A percentile compares a stretch with the other conserved stretches of the same genome.
phyloP scores from a whole-genome alignment of 92 coral and sea anemone species.

The Palythoa caribaeorum region DNA sequence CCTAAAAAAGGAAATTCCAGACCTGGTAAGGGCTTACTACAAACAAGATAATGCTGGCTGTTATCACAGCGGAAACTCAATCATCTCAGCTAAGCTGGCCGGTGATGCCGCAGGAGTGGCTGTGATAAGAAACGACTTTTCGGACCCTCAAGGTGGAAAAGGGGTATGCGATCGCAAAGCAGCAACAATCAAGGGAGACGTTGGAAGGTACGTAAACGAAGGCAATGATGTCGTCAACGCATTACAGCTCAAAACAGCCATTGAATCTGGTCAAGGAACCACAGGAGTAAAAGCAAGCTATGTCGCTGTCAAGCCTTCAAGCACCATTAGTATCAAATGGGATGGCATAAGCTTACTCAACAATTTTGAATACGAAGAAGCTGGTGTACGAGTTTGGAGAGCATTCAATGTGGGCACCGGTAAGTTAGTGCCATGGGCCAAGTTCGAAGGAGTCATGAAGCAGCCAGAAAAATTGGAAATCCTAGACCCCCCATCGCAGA shows the following conservation, averaged over 20 bases:
- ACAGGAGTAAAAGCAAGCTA: constrained; percentile 40
- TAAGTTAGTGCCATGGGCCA: background rate
- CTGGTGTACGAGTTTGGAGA: constrained; percentile 61
- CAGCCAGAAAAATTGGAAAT: constrained; percentile 30
- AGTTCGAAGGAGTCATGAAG: constrained; percentile 46
- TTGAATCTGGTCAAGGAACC: constrained; percentile 55
- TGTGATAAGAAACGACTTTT: constrained; percentile 58
- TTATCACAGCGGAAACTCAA: constrained; percentile 59
- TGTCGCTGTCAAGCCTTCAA: constrained; percentile 39
- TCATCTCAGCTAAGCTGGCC: constrained; percentile 55
- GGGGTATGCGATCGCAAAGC: constrained; percentile 61
- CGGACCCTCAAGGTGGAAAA: constrained; percentile 66
- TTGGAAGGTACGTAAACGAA: constrained; percentile 59
- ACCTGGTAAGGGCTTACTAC: constrained; percentile 46
- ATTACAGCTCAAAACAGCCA: no score
- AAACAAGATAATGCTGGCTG: constrained; percentile 69
- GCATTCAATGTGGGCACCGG: constrained; percentile 53
- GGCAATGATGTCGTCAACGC: constrained; percentile 8
- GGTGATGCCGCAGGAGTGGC: constrained; percentile 55
- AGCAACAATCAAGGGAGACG: constrained; percentile 47
- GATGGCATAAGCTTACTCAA: constrained; percentile 48
- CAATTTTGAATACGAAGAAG: constrained; percentile 44
- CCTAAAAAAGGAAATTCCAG: constrained; percentile 54
- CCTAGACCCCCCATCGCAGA: constrained; percentile 49
- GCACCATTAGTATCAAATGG: constrained; percentile 31